These are phyloP conservation scores for Parnassius mnemosyne DNA, from an alignment of 2,888 invertebrate species.

Conservation along the genomic window DNA sequence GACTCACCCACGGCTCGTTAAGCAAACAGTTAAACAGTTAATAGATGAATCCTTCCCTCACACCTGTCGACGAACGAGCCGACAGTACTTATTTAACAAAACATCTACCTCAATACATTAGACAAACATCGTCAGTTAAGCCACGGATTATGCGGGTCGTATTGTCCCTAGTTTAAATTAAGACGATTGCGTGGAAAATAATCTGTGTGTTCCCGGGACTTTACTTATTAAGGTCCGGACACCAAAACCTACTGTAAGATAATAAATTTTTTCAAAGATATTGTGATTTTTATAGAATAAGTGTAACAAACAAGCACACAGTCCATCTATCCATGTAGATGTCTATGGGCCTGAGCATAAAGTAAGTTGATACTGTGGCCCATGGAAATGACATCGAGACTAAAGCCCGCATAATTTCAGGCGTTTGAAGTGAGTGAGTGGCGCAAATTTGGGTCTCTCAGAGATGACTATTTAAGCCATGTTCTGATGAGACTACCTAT, in stretches of 20 bases:
- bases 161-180: constrained; percentile 18
- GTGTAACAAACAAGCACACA: too few relatives aligned
- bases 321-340: too few relatives aligned
- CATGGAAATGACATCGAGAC: background rate
- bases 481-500: too few relatives aligned
- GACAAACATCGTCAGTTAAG: constrained; percentile 19
- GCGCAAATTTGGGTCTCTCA: too few relatives aligned
- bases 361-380: too few relatives aligned
- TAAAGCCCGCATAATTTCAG: background rate
- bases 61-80: constrained; percentile 13
- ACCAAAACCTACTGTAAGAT: background rate
- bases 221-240: background rate
- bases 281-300: background rate
- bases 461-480: too few relatives aligned
- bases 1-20: background rate
- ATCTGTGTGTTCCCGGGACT: constrained; percentile 1
- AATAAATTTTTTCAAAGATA: background rate
- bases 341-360: too few relatives aligned
- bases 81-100: constrained; percentile 16
- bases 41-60: constrained; percentile 3
- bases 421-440: too few relatives aligned
- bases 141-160: constrained; percentile 15
- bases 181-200: constrained; percentile 9
- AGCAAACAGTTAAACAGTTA: constrained; percentile 12
- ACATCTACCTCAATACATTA: constrained; percentile 19